These are phyloP conservation scores for Boloria euphrosyne DNA, from an alignment of 2,888 invertebrate species.

Conservation along the genomic window DNA sequence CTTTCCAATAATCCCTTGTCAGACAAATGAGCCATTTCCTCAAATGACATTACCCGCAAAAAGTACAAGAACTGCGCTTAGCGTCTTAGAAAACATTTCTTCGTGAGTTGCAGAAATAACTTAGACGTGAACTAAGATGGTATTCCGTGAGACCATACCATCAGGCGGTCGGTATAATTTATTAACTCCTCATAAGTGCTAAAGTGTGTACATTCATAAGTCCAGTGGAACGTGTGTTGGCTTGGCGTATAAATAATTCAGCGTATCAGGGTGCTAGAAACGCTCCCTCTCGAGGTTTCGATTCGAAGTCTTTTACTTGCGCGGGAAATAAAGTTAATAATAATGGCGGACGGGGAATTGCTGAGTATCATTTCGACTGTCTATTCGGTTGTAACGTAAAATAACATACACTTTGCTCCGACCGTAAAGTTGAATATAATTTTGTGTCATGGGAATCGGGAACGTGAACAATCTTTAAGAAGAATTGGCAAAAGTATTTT, in stretches of 20 bases:
- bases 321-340: conserved; percentile 54
- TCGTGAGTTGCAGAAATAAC: conserved; percentile 57
- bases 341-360: conserved; percentile 41
- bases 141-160: conserved; percentile 64
- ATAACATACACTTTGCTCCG: conserved; percentile 39
- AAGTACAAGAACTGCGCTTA: conserved; percentile 26
- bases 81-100: conserved; percentile 41
- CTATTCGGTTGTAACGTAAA: conserved; percentile 40
- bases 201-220: conserved; percentile 76
- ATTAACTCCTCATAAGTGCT: conserved; percentile 80
- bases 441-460: conserved; percentile 38
- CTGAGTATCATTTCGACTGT: conserved; percentile 40
- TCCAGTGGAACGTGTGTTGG: conserved; percentile 63
- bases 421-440: conserved; percentile 43
- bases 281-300: conserved; percentile 54
- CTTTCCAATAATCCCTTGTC: conserved; percentile 30
- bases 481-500: conserved; percentile 31
- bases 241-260: conserved; percentile 73
- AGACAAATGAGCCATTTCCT: conserved; percentile 29
- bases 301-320: conserved; percentile 55
- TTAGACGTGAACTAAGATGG: conserved; percentile 34
- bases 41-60: conserved; percentile 32
- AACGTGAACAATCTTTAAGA: conserved; percentile 39
- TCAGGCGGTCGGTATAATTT: conserved; percentile 68
- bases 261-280: conserved; percentile 47